Conservation (phyloP, 1,140 invertebrate genomes). For the Drosophila parabipectinata region DNA sequence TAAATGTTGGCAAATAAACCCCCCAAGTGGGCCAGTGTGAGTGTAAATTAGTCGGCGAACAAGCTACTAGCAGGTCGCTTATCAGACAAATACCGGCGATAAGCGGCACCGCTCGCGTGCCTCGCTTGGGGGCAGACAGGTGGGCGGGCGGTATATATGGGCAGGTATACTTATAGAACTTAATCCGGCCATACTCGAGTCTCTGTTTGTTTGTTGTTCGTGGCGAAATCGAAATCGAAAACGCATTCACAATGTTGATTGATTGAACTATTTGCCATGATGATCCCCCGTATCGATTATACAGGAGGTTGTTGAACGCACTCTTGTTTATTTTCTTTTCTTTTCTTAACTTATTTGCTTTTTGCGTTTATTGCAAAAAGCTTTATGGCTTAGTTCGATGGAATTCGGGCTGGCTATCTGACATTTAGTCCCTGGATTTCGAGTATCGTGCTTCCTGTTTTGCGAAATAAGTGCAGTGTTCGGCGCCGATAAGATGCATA, state of each 20-base stretch:
- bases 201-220: conserved; percentile 59
- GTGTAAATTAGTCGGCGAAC: conserved; percentile 22
- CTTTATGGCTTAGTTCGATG: conserved; percentile 39
- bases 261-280: conserved; percentile 26
- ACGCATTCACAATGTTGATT: conserved; percentile 36
- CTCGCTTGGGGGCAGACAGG: conserved; percentile 19
- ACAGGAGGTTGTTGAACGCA: conserved; percentile 65
- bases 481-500: conserved; percentile 43
- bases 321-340: conserved; percentile 29
- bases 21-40: neutral
- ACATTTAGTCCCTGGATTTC: conserved; percentile 2
- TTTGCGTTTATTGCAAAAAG: conserved; percentile 1
- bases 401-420: conserved; percentile 36
- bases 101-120: conserved; percentile 69
- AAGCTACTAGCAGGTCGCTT: conserved; percentile 39
- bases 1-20: conserved; percentile 34
- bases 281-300: conserved; percentile 27
- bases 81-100: conserved; percentile 60
- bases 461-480: conserved; percentile 24
- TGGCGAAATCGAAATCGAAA: conserved; percentile 37
- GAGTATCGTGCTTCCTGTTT: conserved; percentile 49
- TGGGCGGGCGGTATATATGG: conserved; percentile 8
- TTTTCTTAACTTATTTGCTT: neutral
- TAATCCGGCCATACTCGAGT: conserved; percentile 41
- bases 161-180: conserved; percentile 3